Percentiles rank a stretch among this genome's conserved stretches.
These are phyloP conservation scores for Telmatherina bonti DNA, from an alignment of 2,797 vertebrate genomes.

Conservation along the genomic window DNA sequence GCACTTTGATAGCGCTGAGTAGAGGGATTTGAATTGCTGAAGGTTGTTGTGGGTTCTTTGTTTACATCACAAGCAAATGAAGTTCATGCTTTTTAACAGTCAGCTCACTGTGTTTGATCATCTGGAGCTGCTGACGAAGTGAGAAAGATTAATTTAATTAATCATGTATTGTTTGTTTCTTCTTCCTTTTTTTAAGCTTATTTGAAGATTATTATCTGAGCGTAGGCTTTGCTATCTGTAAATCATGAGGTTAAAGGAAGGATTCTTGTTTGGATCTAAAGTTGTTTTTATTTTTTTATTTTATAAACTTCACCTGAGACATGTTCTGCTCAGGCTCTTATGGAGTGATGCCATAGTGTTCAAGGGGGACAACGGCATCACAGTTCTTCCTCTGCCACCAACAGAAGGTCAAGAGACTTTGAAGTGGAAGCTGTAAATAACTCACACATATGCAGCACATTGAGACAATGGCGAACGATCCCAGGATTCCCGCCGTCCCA, in stretches of 20 bases:
- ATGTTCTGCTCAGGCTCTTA: not conserved
- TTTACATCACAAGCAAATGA: constrained; percentile 51
- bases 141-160: not conserved
- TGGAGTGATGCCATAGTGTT: not conserved
- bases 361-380: not conserved
- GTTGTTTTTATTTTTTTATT: too few species aligned
- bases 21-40: too few species aligned
- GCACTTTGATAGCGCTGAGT: too few species aligned
- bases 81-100: constrained; percentile 55
- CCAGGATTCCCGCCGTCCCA: constrained; percentile 92
- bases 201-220: constrained; percentile 3
- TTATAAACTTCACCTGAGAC: not conserved
- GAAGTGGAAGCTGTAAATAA: constrained; percentile 25
- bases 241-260: too few species aligned
- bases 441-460: constrained; percentile 96
- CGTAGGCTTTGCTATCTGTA: not conserved
- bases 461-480: constrained; percentile 92
- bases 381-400: not conserved
- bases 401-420: not conserved
- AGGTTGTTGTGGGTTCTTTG: constrained; percentile 9
- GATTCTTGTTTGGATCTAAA: too few species aligned
- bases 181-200: not conserved
- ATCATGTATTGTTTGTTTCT: constrained; percentile 20
- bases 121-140: constrained; percentile 45
- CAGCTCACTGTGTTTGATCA: constrained; percentile 42